Evolutionary conservation across 2,888 invertebrate species (phyloP), one percentile per base, ranked within the genome.

Genomic region (Dendrolimus pini): DNA sequence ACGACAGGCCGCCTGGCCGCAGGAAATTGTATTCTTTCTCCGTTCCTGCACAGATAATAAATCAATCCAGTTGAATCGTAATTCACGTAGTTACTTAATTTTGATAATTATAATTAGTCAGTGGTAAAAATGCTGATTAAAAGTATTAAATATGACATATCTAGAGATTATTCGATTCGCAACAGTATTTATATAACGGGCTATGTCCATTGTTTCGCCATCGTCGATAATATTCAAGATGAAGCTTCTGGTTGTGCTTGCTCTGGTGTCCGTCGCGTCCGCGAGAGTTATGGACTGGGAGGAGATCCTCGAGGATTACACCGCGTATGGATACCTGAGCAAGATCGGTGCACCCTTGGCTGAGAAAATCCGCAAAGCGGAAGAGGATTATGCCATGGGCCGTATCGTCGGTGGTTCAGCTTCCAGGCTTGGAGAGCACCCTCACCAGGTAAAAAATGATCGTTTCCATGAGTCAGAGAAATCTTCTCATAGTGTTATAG

Each of bases 401-500:
- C 69, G 71, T 54, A 72, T 74, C 41, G 68, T 72, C 8, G 72
- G 72, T 10, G 75, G 74, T 13, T 47, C 57, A 2, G 13, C 56
- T 9, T 59, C 65, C 7, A 53, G 54, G 9, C 61, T 60, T 41
- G 70, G 65, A 56, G 60, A 63, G 52, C 63, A 62, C 53, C 67
- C 64, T 8, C 67, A 68, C 59, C 72, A 74, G 65, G 75, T 75
- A 64, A 56, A 2, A 53, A 42, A n/a, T 18, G 7, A 30, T 30
- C 30, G 6, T 30, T 3, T 30, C 30, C 30, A 3, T 30, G 30
- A 30, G 30, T 30, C 6, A 30, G 30, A 18, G 18, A 18, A 18
- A 18, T 18, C 18, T 18, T 30, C 30, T 30, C 2, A 14, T 14
- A 14, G 14, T n/a, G n/a, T n/a, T n/a, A 18, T 18, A 18, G 18